A percentile compares a stretch with the other conserved stretches of the same genome.
These are phyloP conservation scores for Eueides isabella DNA, from an alignment of 1,140 invertebrate species.

Conservation along the genomic window DNA sequence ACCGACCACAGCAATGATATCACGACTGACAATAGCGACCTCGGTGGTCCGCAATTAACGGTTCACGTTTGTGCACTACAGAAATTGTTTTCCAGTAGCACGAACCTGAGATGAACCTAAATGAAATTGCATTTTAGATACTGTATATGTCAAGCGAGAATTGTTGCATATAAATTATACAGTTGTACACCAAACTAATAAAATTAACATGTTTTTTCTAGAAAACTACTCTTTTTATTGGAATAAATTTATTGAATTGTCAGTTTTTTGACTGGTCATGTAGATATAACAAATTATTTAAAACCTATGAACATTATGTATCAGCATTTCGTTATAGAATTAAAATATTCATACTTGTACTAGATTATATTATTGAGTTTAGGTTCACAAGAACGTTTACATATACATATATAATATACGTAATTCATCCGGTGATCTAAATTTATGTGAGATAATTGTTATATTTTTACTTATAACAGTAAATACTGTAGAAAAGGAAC, in stretches of 20 bases:
- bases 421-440: conserved; percentile 9
- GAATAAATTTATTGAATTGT: not conserved
- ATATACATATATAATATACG: not conserved
- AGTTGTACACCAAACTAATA: no score
- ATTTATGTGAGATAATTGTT: conserved; percentile 13
- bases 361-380: not conserved
- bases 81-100: conserved; percentile 34
- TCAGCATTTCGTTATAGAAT: not conserved
- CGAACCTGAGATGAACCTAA: conserved; percentile 23
- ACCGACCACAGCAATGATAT: conserved; percentile 38
- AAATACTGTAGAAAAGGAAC: conserved; percentile 20
- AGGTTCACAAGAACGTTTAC: not conserved
- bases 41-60: conserved; percentile 45
- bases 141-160: not conserved
- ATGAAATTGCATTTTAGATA: conserved; percentile 27
- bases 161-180: no score
- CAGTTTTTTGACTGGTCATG: not conserved
- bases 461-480: conserved; percentile 28
- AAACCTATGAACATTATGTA: not conserved
- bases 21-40: conserved; percentile 38
- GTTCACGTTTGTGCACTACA: conserved; percentile 37
- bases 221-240: not conserved
- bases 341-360: not conserved
- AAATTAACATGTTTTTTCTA: no score
- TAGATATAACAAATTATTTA: not conserved